phyloP scores from a whole-genome alignment of 2,888 invertebrate genomes.

The Agrotis segetum region DNA sequence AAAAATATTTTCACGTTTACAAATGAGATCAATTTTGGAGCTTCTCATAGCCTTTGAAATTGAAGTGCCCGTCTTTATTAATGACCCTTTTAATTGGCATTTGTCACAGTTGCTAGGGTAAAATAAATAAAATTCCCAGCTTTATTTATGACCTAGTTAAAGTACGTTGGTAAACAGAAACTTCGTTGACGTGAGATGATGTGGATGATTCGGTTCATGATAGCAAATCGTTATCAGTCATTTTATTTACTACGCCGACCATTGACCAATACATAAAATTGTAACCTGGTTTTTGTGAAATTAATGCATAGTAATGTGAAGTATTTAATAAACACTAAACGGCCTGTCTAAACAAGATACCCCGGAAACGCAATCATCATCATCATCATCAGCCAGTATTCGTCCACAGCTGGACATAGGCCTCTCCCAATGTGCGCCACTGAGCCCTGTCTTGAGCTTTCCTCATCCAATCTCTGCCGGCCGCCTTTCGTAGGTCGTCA shows the following conservation, averaged over 20 bases:
- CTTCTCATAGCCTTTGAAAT: constrained; percentile 1
- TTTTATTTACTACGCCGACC: no score
- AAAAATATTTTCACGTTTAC: constrained; percentile 33
- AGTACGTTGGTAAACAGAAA: not conserved
- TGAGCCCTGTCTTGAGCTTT: no score
- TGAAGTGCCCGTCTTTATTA: constrained; percentile 22
- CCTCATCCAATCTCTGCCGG: no score
- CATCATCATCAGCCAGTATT: no score
- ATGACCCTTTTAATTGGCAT: constrained; percentile 13
- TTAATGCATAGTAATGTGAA: not conserved
- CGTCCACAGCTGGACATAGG: no score
- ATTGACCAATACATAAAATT: no score
- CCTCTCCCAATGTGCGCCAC: no score
- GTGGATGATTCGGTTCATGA: not conserved
- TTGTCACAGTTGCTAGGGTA: constrained; percentile 8
- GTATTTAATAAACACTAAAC: not conserved
- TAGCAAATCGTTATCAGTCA: not conserved
- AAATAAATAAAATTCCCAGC: not conserved
- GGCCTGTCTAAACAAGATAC: not conserved
- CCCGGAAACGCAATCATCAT: no score
- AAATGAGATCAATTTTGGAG: constrained; percentile 12
- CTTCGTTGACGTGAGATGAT: not conserved
- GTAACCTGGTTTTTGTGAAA: not conserved
- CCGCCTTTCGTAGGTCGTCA: no score
- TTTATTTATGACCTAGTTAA: not conserved